phyloP scores from a whole-genome alignment of 2,113 vertebrate species.

The Halcyon senegalensis region DNA sequence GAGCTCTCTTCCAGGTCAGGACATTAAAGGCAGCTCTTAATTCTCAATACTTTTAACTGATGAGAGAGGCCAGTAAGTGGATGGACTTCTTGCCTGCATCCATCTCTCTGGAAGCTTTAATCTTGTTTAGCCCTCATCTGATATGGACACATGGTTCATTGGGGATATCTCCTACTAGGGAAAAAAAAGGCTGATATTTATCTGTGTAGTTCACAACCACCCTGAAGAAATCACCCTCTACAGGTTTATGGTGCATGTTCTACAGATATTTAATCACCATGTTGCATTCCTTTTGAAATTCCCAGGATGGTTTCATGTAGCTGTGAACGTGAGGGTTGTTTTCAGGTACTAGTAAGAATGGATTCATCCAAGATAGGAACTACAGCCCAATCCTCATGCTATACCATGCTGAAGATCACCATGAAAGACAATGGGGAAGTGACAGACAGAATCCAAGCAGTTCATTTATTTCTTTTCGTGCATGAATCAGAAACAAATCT shows the following conservation, averaged over 20 bases:
- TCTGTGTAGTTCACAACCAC: background rate
- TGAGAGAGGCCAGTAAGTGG: background rate
- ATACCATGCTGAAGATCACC: background rate
- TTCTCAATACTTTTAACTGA: background rate
- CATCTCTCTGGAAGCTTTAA: background rate
- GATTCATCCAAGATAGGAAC: background rate
- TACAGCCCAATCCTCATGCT: background rate
- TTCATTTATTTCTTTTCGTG: background rate
- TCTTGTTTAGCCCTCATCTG: background rate
- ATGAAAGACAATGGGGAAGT: background rate
- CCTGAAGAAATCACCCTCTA: background rate
- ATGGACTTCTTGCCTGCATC: background rate
- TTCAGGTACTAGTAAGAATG: background rate
- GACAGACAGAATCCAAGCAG: background rate
- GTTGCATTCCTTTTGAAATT: background rate
- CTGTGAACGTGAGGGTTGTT: background rate
- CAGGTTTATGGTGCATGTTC: background rate
- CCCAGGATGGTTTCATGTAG: background rate
- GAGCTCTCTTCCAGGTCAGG: background rate
- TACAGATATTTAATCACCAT: background rate
- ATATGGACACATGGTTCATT: background rate
- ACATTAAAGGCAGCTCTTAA: background rate
- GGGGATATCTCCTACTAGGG: background rate
- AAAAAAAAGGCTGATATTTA: background rate
- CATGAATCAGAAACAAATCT: background rate